Conservation (phyloP, 2,113 vertebrate species). For the Siphamia tubifer region DNA sequence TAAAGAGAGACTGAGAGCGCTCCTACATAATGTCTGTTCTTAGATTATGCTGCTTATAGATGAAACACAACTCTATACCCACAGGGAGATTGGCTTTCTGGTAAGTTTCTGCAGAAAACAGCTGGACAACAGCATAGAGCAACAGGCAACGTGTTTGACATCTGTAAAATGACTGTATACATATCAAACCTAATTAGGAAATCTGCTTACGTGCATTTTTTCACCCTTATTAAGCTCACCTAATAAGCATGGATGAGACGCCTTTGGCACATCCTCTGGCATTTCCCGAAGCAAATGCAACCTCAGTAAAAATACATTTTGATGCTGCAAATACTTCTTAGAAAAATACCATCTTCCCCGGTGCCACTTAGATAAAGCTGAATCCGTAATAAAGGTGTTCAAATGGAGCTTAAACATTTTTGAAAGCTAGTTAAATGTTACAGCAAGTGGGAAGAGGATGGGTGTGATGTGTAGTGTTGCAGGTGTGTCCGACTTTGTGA, state of each 20-base stretch:
- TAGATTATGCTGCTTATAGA: not conserved
- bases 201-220: constrained; percentile 34
- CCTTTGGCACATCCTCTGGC: constrained; percentile 46
- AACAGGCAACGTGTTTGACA: not conserved
- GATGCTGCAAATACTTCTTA: constrained; percentile 23
- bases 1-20: constrained; percentile 2
- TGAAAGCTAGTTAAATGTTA: not conserved
- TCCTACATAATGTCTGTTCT: not conserved
- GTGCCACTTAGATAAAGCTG: not conserved
- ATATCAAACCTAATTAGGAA: constrained; percentile 19
- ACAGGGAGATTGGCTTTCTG: not conserved
- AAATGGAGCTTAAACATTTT: not conserved
- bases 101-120: not conserved
- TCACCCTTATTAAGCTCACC: constrained; percentile 5
- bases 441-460: not conserved
- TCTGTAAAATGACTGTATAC: constrained; percentile 3
- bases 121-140: not conserved
- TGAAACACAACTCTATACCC: not conserved
- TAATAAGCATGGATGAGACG: constrained; percentile 19
- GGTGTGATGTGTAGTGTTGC: constrained; percentile 3
- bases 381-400: constrained; percentile 9
- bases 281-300: constrained; percentile 56
- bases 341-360: not conserved
- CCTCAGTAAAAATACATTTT: constrained; percentile 36
- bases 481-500: constrained; percentile 10